phyloP scores from a whole-genome alignment of 2,113 vertebrate genomes.

The Anguilla japonica region DNA sequence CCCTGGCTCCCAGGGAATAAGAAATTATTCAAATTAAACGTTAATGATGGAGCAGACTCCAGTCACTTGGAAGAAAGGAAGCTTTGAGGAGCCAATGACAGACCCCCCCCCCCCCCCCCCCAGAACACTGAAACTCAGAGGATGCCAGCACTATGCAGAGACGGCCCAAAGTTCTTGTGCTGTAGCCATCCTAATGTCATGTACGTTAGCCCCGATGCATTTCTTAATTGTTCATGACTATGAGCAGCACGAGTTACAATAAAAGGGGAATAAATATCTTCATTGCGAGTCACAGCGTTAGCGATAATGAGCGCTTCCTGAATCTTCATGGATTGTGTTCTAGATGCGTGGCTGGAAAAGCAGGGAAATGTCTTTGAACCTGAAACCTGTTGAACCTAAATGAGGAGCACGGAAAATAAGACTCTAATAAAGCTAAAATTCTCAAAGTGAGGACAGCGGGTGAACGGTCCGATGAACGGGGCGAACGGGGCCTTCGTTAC shows the following conservation, averaged over 20 bases:
- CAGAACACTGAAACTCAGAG: neutral
- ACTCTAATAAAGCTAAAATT: no score
- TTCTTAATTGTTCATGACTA: neutral
- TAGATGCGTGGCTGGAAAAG: neutral
- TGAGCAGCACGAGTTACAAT: neutral
- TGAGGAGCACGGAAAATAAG: no score
- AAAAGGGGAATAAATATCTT: neutral
- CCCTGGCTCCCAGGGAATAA: slow-evolving; percentile 19
- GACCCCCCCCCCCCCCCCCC: neutral
- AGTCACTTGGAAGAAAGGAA: neutral
- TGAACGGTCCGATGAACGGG: neutral
- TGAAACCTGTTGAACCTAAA: no score
- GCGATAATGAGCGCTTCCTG: neutral
- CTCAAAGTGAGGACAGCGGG: no score
- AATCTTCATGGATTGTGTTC: neutral
- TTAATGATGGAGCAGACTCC: neutral
- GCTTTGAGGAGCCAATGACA: neutral
- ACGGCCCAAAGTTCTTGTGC: neutral
- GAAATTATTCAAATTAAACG: neutral
- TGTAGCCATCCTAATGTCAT: neutral
- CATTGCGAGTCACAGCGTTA: no score
- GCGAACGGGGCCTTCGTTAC: neutral
- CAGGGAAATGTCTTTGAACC: no score
- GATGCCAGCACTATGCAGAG: neutral
- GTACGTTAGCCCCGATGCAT: neutral